phyloP scores from a whole-genome alignment of 2,888 invertebrate genomes.

The Marasmarcha lunaedactyla region DNA sequence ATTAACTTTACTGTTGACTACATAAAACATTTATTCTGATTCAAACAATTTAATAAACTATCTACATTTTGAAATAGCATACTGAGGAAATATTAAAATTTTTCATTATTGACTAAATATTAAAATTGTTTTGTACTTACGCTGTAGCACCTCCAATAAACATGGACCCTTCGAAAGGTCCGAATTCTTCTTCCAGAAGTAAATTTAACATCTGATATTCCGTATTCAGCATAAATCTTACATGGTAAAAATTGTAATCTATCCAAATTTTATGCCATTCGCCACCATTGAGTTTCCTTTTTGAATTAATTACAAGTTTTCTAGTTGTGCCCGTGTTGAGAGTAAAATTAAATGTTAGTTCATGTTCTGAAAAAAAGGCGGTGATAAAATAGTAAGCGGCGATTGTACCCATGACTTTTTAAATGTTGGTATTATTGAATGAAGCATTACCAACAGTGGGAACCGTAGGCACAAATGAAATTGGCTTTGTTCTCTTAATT shows the following conservation, averaged over 20 bases:
- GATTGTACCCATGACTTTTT: no score
- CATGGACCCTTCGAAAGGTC: slow-evolving; percentile 93
- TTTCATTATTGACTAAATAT: no score
- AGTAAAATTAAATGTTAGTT: slow-evolving; percentile 90
- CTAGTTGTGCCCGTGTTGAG: slow-evolving; percentile 86
- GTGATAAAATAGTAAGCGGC: no score
- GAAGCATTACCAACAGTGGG: no score
- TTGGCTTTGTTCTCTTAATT: no score
- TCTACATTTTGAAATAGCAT: no score
- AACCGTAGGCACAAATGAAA: no score
- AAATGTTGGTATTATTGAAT: no score
- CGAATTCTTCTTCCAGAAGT: slow-evolving; percentile 87
- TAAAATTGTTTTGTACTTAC: no score
- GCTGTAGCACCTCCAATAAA: slow-evolving; percentile 93
- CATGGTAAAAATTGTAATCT: slow-evolving; percentile 94
- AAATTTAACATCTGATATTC: slow-evolving; percentile 90
- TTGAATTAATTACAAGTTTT: slow-evolving; percentile 85
- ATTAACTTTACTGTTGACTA: background rate
- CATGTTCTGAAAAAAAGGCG: slow-evolving; percentile 74
- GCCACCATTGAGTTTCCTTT: slow-evolving; percentile 86
- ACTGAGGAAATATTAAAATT: no score
- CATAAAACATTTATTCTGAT: background rate
- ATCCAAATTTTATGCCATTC: slow-evolving; percentile 98
- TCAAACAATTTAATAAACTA: no score
- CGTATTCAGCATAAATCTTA: slow-evolving; percentile 92